These are phyloP conservation scores for Pachypsylla venusta DNA, from an alignment of 1,140 invertebrate genomes.

Conservation along the genomic window DNA sequence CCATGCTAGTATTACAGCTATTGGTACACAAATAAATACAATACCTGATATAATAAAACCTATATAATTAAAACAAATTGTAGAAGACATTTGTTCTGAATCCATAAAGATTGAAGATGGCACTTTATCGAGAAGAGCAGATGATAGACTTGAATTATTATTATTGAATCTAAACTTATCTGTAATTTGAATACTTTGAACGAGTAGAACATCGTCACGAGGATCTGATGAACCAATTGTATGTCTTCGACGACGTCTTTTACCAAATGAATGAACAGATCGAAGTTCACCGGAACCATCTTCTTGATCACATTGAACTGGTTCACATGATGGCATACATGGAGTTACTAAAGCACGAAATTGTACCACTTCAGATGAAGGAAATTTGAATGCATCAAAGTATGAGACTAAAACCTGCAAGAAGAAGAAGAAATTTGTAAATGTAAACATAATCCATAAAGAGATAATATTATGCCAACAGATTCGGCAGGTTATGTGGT, in stretches of 20 bases:
- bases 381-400: constrained; percentile 93
- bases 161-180: constrained; percentile 76
- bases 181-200: constrained; percentile 80
- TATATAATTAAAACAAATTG: constrained; percentile 47
- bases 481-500: too few relatives aligned
- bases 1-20: constrained; percentile 66
- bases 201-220: constrained; percentile 68
- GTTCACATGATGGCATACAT: constrained; percentile 80
- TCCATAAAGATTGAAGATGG: constrained; percentile 31
- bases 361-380: constrained; percentile 83
- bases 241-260: constrained; percentile 44
- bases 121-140: constrained; percentile 30
- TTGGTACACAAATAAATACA: constrained; percentile 63
- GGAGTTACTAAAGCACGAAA: constrained; percentile 86
- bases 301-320: constrained; percentile 67
- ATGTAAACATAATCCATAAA: not conserved
- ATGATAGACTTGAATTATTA: constrained; percentile 22
- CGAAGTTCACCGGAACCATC: constrained; percentile 63
- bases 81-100: constrained; percentile 29
- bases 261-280: constrained; percentile 64
- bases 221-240: constrained; percentile 29
- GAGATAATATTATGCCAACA: not conserved
- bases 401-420: constrained; percentile 69
- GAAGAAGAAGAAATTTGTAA: constrained; percentile 1
- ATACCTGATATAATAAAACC: constrained; percentile 66